Evolutionary conservation across 1,140 invertebrate species (phyloP), one percentile per base, ranked within the genome.

Genomic region (Lordiphosa mommai): DNA sequence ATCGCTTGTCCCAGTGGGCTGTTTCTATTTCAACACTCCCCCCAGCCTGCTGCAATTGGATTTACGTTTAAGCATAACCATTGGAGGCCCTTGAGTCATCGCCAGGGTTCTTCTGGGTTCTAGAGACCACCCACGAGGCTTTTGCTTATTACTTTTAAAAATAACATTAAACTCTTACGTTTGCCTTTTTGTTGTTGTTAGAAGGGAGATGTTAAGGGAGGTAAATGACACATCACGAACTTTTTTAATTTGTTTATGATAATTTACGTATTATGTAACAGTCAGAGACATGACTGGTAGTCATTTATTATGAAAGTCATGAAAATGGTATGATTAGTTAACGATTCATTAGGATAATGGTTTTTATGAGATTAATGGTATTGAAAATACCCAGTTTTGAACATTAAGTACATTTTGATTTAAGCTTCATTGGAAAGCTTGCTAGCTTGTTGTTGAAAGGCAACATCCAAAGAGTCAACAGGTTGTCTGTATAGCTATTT

Each of bases 161-260:
- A 27, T 27, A 61, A 34, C 53, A 64, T 51, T 70, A 70, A 80
- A 67, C 76, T 80, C 58, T 46, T 40, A 17, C 53, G n/a, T 12
- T 9, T 34, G 3, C 14, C n/a, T n/a, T 29, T 38, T 9, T 29
- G 8, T 6, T 3, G 9, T 38, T 36, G 53, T 47, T 56, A 56
- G 63, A 61, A 56, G 40, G 33, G 37, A 30, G 16, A 17, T 49
- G 47, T 43, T 68, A 55, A 63, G 67, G 23, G 23, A 27, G 23
- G 23, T 66, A 70, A 79, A 79, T 73, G 77, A 85, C 77, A 84
- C 77, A 73, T 79, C 73, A 86, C 69, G 72, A 85, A 84, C 72
- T 84, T 84, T 84, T 84, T 79, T 84, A 84, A 84, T 84, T 84
- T 85, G 72, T 84, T 84, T 84, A 84, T 85, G 79, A 84, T 84